Evolutionary conservation across 2,888 invertebrate species (phyloP).

Genomic region (Synergus laeviventris): DNA sequence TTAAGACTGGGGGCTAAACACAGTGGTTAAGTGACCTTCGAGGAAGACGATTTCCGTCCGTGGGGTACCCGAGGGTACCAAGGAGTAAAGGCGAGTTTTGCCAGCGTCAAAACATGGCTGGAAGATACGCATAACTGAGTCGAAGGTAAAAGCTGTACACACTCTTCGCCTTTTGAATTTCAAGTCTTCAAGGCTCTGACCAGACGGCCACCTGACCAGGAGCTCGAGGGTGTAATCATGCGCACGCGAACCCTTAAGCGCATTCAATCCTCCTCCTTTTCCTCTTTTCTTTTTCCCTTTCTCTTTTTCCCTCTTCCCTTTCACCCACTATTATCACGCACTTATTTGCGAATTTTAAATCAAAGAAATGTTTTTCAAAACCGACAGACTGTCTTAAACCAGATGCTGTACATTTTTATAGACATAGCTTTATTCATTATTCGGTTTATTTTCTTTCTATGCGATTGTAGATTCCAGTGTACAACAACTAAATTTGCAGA

Average conservation of each 20-base stretch:
- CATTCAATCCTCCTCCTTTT: slow-evolving; percentile 30
- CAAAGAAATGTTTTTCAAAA: neutral
- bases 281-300: slow-evolving; percentile 43
- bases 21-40: slow-evolving; percentile 44
- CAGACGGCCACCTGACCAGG: slow-evolving; percentile 68
- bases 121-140: slow-evolving; percentile 38
- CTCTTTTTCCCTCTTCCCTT: slow-evolving; percentile 44
- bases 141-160: slow-evolving; percentile 26
- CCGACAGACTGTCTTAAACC: neutral
- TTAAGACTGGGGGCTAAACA: slow-evolving; percentile 40
- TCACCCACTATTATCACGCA: slow-evolving; percentile 16
- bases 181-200: slow-evolving; percentile 58
- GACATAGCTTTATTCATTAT: neutral
- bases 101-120: slow-evolving; percentile 23
- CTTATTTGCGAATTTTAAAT: neutral
- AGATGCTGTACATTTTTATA: neutral
- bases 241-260: slow-evolving; percentile 67
- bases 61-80: slow-evolving; percentile 22
- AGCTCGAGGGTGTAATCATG: slow-evolving; percentile 69
- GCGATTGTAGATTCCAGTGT: neutral
- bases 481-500: neutral
- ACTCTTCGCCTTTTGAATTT: slow-evolving; percentile 62
- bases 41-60: slow-evolving; percentile 9
- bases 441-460: neutral
- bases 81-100: slow-evolving; percentile 23